Base-by-base conservation (phyloP, 2,113 vertebrate genomes). In the Crocuta crocuta region DNA sequence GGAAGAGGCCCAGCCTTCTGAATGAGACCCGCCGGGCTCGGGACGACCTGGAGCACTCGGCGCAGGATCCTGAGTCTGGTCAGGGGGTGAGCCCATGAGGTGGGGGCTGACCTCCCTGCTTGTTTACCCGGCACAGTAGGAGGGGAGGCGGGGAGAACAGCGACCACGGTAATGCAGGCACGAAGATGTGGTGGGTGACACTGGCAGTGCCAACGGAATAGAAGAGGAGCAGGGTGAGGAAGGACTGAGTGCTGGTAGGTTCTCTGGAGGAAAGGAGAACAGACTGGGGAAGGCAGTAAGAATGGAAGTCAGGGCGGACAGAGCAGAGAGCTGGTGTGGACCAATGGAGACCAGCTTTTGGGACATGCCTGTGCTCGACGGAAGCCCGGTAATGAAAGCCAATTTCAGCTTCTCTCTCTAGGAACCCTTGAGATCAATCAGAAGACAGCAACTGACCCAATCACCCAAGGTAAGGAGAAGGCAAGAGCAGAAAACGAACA, bases 351-450 rank as follows among this genome's bases (percentile, higher is more conserved):
- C 43, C 71, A 55, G 92, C 74, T 91, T 45, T 81, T 61, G 50
- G 73, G 73, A 43, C 33, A 50, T 0, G 15, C 11, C 73, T 35
- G 33, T 15, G 35, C 28, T 68, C 70, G 43, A 82, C 13, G 55
- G 83, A 50, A 94, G 83, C 23, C 33, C 88, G 85, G 12, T 24
- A 28, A 53, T 1, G 33, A 73, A 73, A 78, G 43, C 68, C 26
- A 68, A 55, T n/a, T 65, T 91, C 61, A 39, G 39, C 70, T 39
- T 85, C 65, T 96, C 79, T 96, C 71, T 76, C 68, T 65, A 94
- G 86, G 83, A 94, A 85, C 61, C 5, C 39, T 55, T 78, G 3
- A 45, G n/a, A 78, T 73, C 19, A 26, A 71, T 63, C 71, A 70
- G 63, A n/a, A 35, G 70, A 53, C 31, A 28, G 35, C 19, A 65